phyloP scores from a whole-genome alignment of 1,140 invertebrate genomes.

The Pseudomyrmex gracilis region DNA sequence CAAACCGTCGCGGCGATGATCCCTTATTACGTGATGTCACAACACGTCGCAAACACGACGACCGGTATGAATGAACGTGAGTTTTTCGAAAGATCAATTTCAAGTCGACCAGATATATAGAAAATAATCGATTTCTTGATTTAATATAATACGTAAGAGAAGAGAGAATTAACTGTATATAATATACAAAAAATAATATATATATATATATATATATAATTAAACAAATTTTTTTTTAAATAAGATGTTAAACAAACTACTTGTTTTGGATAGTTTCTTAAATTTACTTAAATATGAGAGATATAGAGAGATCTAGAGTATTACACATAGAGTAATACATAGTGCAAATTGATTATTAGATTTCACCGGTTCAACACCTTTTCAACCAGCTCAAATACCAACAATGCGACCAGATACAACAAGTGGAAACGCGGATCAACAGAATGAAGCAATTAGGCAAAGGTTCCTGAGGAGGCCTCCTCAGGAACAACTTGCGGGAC shows the following conservation, averaged over 20 bases:
- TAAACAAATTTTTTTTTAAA: too few relatives aligned
- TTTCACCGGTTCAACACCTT: conserved; percentile 70
- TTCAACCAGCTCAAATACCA: conserved; percentile 60
- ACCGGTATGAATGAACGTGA: conserved; percentile 70
- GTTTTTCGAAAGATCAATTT: background rate
- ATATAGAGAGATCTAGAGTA: too few relatives aligned
- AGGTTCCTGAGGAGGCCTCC: conserved; percentile 60
- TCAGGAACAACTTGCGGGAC: conserved; percentile 72
- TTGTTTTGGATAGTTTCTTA: background rate
- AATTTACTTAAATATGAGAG: background rate
- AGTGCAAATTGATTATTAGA: background rate
- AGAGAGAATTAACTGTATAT: background rate
- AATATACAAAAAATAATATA: background rate
- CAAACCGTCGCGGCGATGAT: conserved; percentile 84
- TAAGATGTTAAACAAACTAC: too few relatives aligned
- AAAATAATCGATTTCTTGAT: background rate
- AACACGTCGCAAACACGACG: conserved; percentile 79
- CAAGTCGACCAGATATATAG: background rate
- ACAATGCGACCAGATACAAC: conserved; percentile 60
- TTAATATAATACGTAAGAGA: background rate
- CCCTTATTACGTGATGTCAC: conserved; percentile 84
- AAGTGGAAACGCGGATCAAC: conserved; percentile 61
- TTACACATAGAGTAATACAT: background rate
- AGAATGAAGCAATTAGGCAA: conserved; percentile 70
- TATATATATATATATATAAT: too few relatives aligned